Percentiles rank a stretch among this genome's conserved stretches.
Evolutionary conservation across 2,113 vertebrate species (phyloP).

Genomic region (Chelonoidis abingdonii): DNA sequence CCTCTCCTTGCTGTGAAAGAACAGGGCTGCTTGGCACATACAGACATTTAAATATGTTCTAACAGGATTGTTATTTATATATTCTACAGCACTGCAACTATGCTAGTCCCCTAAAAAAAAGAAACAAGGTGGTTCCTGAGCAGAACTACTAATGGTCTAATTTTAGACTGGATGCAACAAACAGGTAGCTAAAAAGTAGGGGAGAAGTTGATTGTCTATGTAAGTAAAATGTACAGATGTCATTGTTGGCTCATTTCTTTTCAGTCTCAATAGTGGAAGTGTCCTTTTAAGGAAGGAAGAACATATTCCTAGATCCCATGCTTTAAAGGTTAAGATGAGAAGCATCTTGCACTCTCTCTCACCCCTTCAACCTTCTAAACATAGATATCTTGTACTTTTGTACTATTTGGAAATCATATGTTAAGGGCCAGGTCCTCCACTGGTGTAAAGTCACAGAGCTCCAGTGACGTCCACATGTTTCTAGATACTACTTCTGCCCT

Average conservation of each 20-base stretch:
- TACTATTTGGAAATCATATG: not conserved
- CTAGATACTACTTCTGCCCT: not conserved
- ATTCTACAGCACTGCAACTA: not conserved
- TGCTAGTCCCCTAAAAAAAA: not conserved
- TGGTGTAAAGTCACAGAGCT: not conserved
- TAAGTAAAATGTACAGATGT: not conserved
- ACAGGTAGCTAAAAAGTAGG: not conserved
- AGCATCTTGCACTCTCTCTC: not conserved
- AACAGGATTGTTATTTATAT: not conserved
- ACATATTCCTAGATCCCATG: not conserved
- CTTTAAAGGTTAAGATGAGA: not conserved
- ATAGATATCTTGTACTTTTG: not conserved
- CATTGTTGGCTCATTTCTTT: not conserved
- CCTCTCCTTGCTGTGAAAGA: not conserved
- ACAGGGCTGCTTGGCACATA: not conserved
- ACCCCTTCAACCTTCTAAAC: accelerated
- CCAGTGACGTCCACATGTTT: not conserved
- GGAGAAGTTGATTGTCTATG: not conserved
- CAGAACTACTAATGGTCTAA: not conserved
- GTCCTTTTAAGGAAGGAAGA: not conserved
- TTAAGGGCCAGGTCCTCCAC: not conserved
- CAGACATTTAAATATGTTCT: not conserved
- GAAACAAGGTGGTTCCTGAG: not conserved
- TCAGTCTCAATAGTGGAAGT: not conserved
- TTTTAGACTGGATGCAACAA: not conserved